A percentile compares a stretch with the other conserved stretches of the same genome.
Evolutionary conservation across 2,113 vertebrate genomes (phyloP).

Genomic region (Pagrus major): DNA sequence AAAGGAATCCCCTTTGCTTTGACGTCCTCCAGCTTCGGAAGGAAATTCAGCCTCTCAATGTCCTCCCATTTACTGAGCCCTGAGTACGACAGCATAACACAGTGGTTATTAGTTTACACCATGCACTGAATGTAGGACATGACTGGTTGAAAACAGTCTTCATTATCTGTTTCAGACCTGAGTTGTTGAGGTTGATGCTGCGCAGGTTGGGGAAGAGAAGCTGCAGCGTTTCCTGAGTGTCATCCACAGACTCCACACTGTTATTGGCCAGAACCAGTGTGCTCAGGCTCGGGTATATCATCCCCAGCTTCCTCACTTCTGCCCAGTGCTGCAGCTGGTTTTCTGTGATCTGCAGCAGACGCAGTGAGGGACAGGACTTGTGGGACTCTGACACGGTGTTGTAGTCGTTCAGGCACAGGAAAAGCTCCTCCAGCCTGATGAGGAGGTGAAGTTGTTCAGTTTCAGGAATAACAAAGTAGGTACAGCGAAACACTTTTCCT

Average conservation of each 20-base stretch:
- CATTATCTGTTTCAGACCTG: conserved; percentile 83
- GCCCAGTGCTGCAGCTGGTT: conserved; percentile 95
- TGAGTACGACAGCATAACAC: conserved; percentile 62
- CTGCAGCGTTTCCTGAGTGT: conserved; percentile 87
- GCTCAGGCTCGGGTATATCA: conserved; percentile 92
- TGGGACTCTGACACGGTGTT: conserved; percentile 90
- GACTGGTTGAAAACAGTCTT: background rate
- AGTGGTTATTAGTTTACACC: background rate
- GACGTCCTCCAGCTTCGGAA: conserved; percentile 95
- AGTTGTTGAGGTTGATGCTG: conserved; percentile 97
- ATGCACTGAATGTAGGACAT: background rate
- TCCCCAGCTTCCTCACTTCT: conserved; percentile 94
- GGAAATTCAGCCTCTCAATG: conserved; percentile 93
- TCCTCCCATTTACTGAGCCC: conserved; percentile 95
- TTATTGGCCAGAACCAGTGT: conserved; percentile 96
- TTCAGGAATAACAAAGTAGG: too few species aligned
- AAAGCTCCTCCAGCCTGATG: conserved; percentile 95
- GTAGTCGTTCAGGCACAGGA: conserved; percentile 98
- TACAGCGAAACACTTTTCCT: too few species aligned
- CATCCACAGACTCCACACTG: conserved; percentile 88
- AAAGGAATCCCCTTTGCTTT: conserved; percentile 93
- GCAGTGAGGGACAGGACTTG: conserved; percentile 90
- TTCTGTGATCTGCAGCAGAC: conserved; percentile 96
- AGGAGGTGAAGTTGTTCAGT: background rate
- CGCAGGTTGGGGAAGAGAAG: conserved; percentile 92